Conservation (phyloP, 2,888 invertebrate genomes). For the Fragum sueziense region DNA sequence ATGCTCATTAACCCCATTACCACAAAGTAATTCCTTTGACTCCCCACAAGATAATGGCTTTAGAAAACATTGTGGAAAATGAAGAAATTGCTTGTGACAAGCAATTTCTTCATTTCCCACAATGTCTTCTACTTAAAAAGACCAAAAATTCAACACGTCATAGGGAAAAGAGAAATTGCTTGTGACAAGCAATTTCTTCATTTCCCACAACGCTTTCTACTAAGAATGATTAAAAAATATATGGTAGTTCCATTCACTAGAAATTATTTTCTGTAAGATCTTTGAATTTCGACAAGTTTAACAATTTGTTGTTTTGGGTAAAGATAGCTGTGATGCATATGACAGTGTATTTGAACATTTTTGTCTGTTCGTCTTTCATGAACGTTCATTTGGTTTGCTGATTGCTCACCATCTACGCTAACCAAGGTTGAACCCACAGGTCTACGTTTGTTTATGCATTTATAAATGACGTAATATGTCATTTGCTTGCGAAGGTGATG, state of each 20-base stretch:
- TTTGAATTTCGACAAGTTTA: too few species aligned
- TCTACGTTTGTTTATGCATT: not conserved
- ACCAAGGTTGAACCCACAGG: too few species aligned
- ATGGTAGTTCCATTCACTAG: not conserved
- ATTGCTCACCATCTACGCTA: not conserved
- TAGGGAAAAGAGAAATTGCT: not conserved
- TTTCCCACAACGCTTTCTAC: too few species aligned
- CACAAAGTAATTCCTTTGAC: too few species aligned
- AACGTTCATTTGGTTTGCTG: not conserved
- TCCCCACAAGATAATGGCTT: too few species aligned
- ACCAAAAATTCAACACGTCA: not conserved
- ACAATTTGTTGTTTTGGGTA: not conserved
- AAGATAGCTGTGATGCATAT: not conserved
- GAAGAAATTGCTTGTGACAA: not conserved
- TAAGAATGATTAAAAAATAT: too few species aligned
- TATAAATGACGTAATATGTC: not conserved
- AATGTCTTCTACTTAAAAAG: too few species aligned
- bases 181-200: not conserved
- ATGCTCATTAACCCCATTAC: not conserved
- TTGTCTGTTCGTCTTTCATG: not conserved
- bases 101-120: constrained; percentile 4
- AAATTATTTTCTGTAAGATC: too few species aligned
- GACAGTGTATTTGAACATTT: not conserved
- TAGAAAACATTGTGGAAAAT: not conserved
- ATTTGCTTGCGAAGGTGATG: too few species aligned